Conservation (phyloP, 1,140 invertebrate genomes). For the Venustaconcha ellipsiformis region DNA sequence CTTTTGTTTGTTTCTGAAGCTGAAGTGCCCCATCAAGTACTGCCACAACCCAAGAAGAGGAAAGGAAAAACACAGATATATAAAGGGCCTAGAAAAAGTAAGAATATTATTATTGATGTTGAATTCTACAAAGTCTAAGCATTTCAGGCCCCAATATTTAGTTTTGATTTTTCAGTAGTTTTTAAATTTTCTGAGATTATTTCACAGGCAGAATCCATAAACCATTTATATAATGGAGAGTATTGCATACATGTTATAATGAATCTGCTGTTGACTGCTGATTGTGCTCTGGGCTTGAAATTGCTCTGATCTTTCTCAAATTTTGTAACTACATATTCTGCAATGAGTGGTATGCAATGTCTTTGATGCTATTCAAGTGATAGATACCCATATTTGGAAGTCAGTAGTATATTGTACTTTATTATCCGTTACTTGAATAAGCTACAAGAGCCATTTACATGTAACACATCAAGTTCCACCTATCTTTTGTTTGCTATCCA, state of each 20-base stretch:
- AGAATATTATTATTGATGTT: slow-evolving; percentile 29
- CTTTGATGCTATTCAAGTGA: slow-evolving; percentile 7
- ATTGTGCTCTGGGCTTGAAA: too few relatives aligned
- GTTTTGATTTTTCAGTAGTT: not conserved
- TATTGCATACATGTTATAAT: not conserved
- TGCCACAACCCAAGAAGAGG: slow-evolving; percentile 48
- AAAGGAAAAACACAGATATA: slow-evolving; percentile 67
- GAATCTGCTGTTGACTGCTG: too few relatives aligned
- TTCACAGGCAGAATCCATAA: not conserved
- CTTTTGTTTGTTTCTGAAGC: slow-evolving; percentile 25
- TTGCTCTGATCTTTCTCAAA: too few relatives aligned
- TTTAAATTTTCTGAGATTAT: slow-evolving; percentile 10
- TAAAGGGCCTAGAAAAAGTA: slow-evolving; percentile 67
- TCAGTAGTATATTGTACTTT: not conserved
- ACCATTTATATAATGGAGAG: not conserved
- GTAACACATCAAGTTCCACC: not conserved
- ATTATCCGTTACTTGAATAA: too few relatives aligned
- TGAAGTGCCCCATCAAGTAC: slow-evolving; percentile 31
- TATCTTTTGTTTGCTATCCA: not conserved
- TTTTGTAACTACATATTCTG: not conserved
- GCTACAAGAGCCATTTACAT: too few relatives aligned
- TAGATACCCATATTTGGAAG: not conserved
- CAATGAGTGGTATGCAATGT: slow-evolving; percentile 2
- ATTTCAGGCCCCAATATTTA: not conserved
- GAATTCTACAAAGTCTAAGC: not conserved